These are phyloP conservation scores for Pangasius djambal DNA, from an alignment of 2,797 vertebrate species.

Conservation along the genomic window DNA sequence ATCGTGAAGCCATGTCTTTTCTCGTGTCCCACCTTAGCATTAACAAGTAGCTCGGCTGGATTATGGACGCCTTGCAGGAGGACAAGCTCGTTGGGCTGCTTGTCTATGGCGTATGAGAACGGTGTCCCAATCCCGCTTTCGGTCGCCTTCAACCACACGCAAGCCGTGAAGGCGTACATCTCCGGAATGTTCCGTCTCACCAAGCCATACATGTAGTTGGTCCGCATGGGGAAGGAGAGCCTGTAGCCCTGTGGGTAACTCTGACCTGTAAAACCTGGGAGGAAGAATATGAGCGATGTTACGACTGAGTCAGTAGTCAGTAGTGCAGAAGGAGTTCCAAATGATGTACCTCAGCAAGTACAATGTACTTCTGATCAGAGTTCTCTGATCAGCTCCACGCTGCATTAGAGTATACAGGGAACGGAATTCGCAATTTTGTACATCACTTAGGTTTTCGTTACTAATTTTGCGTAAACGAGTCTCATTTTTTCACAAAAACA, in stretches of 20 bases:
- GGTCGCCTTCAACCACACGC: constrained; percentile 89
- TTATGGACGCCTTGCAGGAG: constrained; percentile 90
- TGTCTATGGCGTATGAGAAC: constrained; percentile 92
- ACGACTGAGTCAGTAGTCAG: neutral
- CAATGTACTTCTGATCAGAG: neutral
- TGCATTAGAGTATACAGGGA: neutral
- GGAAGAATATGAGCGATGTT: constrained; percentile 18
- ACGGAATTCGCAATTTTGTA: neutral
- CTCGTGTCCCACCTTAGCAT: constrained; percentile 84
- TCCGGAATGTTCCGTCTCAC: constrained; percentile 89
- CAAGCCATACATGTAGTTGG: constrained; percentile 95
- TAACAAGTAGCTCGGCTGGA: constrained; percentile 95
- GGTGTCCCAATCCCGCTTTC: constrained; percentile 89
- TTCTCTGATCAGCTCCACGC: neutral
- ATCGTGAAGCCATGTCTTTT: neutral
- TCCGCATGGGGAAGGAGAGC: constrained; percentile 89
- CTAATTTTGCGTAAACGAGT: neutral
- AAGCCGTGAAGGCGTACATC: constrained; percentile 93
- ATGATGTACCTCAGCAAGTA: neutral
- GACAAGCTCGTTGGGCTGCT: constrained; percentile 93
- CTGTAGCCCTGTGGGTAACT: constrained; percentile 85
- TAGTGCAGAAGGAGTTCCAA: neutral
- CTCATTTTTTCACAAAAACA: neutral
- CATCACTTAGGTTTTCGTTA: neutral
- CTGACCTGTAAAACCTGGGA: constrained; percentile 68